Percentiles rank a stretch among this genome's conserved stretches.
phyloP scores from a whole-genome alignment of 2,113 vertebrate species.

The Etheostoma cragini region DNA sequence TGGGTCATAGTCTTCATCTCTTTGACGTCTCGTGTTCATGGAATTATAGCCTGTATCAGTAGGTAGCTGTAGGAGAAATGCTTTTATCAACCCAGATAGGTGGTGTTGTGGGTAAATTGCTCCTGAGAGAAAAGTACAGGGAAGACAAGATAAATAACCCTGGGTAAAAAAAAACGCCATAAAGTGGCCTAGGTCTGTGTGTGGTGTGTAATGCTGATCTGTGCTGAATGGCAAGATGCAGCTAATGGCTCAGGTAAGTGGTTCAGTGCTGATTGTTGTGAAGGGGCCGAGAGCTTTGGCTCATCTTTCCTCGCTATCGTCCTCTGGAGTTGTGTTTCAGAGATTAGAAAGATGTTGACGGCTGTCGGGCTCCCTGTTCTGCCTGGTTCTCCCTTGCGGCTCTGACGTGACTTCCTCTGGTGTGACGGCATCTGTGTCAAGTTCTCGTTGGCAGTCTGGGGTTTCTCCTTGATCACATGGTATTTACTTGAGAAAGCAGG shows the following conservation, averaged over 20 bases:
- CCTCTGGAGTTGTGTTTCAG: constrained; percentile 55
- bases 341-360: constrained; percentile 21
- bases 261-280: constrained; percentile 76
- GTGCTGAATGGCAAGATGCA: constrained; percentile 65
- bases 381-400: constrained; percentile 32
- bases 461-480: constrained; percentile 33
- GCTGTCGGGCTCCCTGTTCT: constrained; percentile 28
- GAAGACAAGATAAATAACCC: constrained; percentile 63
- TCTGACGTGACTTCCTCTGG: constrained; percentile 31
- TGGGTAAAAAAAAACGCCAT: constrained; percentile 64
- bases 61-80: constrained; percentile 12
- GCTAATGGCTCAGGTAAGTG: constrained; percentile 83
- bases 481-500: constrained; percentile 48
- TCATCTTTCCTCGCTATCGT: constrained; percentile 25
- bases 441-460: constrained; percentile 37
- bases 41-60: constrained; percentile 18
- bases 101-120: constrained; percentile 37
- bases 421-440: constrained; percentile 37
- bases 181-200: constrained; percentile 63
- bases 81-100: constrained; percentile 44
- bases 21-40: constrained; percentile 15
- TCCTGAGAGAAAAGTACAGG: constrained; percentile 40
- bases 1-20: not conserved
- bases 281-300: constrained; percentile 49
- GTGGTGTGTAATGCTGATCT: constrained; percentile 79